phyloP scores from a whole-genome alignment of 2,888 invertebrate genomes.

The Unio delphinus region DNA sequence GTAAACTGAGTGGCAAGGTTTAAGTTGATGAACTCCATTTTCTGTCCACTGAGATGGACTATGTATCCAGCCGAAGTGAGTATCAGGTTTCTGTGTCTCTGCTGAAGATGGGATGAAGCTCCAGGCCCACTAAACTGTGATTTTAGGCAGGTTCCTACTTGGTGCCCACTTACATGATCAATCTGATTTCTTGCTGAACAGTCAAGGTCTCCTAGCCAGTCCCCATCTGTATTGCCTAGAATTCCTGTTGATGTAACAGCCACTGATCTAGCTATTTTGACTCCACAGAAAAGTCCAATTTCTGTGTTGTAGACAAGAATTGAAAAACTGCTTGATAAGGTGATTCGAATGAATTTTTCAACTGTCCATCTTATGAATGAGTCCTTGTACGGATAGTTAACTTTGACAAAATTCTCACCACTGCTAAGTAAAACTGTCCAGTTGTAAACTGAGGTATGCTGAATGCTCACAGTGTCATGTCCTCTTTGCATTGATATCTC shows the following conservation, averaged over 20 bases:
- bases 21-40: too few relatives aligned
- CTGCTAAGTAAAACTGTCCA: constrained; percentile 10
- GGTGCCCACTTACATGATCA: constrained; percentile 4
- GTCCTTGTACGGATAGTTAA: constrained; percentile 7
- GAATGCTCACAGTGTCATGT: constrained; percentile 15
- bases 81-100: too few relatives aligned
- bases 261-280: constrained; percentile 22
- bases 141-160: too few relatives aligned
- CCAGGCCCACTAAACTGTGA: too few relatives aligned
- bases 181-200: constrained; percentile 13
- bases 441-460: constrained; percentile 13
- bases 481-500: constrained; percentile 30
- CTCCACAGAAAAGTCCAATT: constrained; percentile 30
- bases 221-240: constrained; percentile 40
- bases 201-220: constrained; percentile 44
- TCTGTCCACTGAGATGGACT: too few relatives aligned
- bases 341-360: constrained; percentile 30
- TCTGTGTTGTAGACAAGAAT: constrained; percentile 34
- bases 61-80: too few relatives aligned
- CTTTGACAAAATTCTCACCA: constrained; percentile 4
- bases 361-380: constrained; percentile 15
- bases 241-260: constrained; percentile 31
- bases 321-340: constrained; percentile 22
- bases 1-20: too few relatives aligned
- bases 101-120: too few relatives aligned